A percentile compares a stretch with the other conserved stretches of the same genome.
phyloP scores from a whole-genome alignment of 1,140 invertebrate species.

The Neodiprion pinetum region DNA sequence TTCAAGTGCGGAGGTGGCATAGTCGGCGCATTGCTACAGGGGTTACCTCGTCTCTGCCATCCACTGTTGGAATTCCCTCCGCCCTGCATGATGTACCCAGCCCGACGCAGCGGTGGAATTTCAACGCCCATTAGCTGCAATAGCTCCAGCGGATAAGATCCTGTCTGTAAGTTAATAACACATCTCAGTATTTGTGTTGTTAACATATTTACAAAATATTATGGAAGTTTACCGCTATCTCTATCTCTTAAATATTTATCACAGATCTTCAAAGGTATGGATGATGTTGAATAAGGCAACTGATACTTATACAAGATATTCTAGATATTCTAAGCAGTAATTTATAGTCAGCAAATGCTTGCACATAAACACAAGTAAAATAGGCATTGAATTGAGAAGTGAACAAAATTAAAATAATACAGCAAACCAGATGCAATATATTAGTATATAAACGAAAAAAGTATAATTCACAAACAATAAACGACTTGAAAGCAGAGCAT shows the following conservation, averaged over 20 bases:
- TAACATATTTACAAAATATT: background rate
- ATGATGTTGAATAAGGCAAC: background rate
- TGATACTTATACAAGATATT: too few species aligned
- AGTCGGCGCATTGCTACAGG: constrained; percentile 33
- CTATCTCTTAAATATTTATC: background rate
- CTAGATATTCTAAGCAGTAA: too few species aligned
- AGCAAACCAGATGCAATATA: too few species aligned
- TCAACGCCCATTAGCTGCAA: constrained; percentile 52
- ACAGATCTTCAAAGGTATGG: background rate
- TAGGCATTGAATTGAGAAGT: too few species aligned
- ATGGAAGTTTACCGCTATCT: background rate
- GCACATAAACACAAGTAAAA: too few species aligned
- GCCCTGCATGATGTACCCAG: constrained; percentile 41
- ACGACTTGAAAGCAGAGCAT: constrained; percentile 21
- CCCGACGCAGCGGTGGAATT: constrained; percentile 41
- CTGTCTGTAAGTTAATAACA: constrained; percentile 27
- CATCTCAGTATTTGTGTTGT: background rate
- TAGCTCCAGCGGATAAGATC: constrained; percentile 48
- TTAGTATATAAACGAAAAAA: too few species aligned
- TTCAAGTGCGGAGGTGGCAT: constrained; percentile 40
- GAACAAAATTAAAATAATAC: too few species aligned
- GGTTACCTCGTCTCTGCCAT: constrained; percentile 44
- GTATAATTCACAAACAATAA: background rate
- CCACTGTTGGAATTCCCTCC: constrained; percentile 34
- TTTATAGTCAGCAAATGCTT: too few species aligned